phyloP scores from a whole-genome alignment of 2,797 vertebrate genomes.

The Spinibarbus caldwelli region DNA sequence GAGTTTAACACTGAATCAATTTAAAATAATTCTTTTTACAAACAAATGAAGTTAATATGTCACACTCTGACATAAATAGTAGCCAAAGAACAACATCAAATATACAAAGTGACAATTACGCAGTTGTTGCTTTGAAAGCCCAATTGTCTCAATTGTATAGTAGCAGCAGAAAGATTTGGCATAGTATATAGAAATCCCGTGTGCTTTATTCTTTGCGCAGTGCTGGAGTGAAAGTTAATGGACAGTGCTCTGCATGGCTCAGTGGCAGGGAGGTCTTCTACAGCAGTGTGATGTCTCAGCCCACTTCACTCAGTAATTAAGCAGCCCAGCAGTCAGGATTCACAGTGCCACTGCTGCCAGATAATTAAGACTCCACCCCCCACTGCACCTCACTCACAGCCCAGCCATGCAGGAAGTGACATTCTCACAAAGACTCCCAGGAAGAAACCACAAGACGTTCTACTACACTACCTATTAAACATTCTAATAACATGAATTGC shows the following conservation, averaged over 20 bases:
- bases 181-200: neutral
- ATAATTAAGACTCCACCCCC: constrained; percentile 57
- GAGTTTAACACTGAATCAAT: neutral
- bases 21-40: too few relatives aligned
- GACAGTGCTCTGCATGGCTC: constrained; percentile 39
- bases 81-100: neutral
- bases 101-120: neutral
- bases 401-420: constrained; percentile 50
- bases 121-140: constrained; percentile 14
- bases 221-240: constrained; percentile 39
- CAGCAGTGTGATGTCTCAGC: constrained; percentile 50
- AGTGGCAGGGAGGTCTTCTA: constrained; percentile 33
- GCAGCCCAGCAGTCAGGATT: constrained; percentile 60
- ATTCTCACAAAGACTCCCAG: constrained; percentile 33
- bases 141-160: neutral
- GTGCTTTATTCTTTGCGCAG: constrained; percentile 25
- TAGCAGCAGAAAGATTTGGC: neutral
- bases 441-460: constrained; percentile 36
- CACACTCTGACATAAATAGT: neutral
- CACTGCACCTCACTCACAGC: constrained; percentile 51
- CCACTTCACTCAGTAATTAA: constrained; percentile 59
- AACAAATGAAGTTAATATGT: neutral
- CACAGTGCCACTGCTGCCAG: constrained; percentile 52
- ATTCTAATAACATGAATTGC: constrained; percentile 18
- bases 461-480: constrained; percentile 33